phyloP scores from a whole-genome alignment of 1,140 invertebrate genomes.

The Drosophila chauvacae region DNA sequence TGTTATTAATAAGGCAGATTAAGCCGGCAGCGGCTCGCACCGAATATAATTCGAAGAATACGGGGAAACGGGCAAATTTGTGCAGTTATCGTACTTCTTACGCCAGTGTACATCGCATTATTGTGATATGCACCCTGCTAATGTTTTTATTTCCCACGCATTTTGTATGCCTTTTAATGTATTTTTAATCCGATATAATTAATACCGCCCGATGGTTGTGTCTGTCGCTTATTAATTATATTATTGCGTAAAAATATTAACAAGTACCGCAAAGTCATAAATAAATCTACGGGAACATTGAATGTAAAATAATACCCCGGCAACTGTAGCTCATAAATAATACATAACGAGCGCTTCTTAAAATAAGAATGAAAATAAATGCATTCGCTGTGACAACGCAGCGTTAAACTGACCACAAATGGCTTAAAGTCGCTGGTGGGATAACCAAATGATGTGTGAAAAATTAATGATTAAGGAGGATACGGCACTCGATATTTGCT shows the following conservation, averaged over 20 bases:
- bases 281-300: conserved; percentile 58
- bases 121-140: conserved; percentile 40
- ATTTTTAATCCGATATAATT: conserved; percentile 62
- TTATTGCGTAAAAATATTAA: conserved; percentile 64
- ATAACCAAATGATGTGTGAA: conserved; percentile 62
- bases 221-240: conserved; percentile 56
- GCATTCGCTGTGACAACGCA: conserved; percentile 42
- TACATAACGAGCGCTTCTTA: conserved; percentile 50
- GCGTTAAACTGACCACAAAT: conserved; percentile 31
- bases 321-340: conserved; percentile 52
- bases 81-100: conserved; percentile 20
- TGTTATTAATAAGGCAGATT: conserved; percentile 75
- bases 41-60: conserved; percentile 20
- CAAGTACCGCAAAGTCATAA: conserved; percentile 66
- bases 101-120: conserved; percentile 4
- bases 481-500: neutral
- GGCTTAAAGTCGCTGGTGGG: conserved; percentile 52
- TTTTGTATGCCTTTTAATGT: conserved; percentile 31
- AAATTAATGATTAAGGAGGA: conserved; percentile 40
- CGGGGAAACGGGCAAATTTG: conserved; percentile 5
- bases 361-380: conserved; percentile 22
- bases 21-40: conserved; percentile 27
- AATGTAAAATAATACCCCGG: conserved; percentile 31
- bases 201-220: conserved; percentile 32
- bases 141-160: conserved; percentile 37